Base-by-base conservation (phyloP, 2,888 invertebrate species). In the Lamellibrachia satsuma region DNA sequence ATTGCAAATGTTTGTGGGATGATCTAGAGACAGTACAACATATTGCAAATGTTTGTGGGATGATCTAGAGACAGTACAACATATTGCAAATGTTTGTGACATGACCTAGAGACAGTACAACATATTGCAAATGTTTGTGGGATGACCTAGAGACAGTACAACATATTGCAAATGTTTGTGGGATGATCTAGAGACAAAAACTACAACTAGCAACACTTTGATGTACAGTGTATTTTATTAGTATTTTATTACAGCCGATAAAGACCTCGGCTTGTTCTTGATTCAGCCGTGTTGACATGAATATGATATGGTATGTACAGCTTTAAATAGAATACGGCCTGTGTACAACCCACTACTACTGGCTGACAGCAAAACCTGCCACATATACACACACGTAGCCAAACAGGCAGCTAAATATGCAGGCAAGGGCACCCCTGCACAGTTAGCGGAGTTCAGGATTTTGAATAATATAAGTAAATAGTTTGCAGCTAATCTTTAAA, bases 151-250 rank as follows among this genome's bases (percentile, higher is more conserved):
- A 39, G 39, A 39, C 39, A 39, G 39, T 39, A 39, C 39, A 39
- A 39, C 39, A 39, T 39, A 39, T 39, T 39, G 39, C 39, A 39
- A 39, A 39, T 39, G 39, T 39, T 39, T 39, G 39, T 39, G 39
- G 39, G 39, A 39, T 39, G 39, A 39, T 39, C 39, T 39, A 39
- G 39, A 75, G 3, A 3, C 11, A 75, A 15, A 4, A 75, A 75
- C 75, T 22, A 22, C 75, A 75, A 75, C 75, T 22, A 22, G 22
- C 75, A 75, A 75, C 75, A 75, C 22, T 75, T 75, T 75, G 75
- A 75, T 75, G 75, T 75, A 75, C 75, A 75, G 75, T 75, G 75
- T 75, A 75, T 75, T 75, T 75, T 75, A 75, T 75, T 75, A 75
- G 75, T 75, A 75, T 75, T 75, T 75, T 75, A 75, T 75, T 75